Evolutionary conservation across 2,113 vertebrate species (phyloP).

Genomic region (Oenanthe oenanthe): DNA sequence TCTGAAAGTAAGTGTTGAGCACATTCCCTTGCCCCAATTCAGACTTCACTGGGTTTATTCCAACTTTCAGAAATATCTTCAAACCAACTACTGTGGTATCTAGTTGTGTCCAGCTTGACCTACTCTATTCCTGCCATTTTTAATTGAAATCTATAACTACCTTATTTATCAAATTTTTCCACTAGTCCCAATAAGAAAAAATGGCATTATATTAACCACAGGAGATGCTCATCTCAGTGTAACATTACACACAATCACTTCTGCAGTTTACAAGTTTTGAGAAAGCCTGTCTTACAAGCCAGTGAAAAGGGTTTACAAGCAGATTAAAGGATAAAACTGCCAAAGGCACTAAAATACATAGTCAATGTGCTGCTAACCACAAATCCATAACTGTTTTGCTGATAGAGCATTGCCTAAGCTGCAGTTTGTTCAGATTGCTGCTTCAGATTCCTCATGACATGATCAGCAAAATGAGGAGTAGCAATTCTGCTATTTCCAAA

Average conservation of each 20-base stretch:
- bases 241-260: neutral
- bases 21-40: neutral
- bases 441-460: neutral
- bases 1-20: neutral
- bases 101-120: neutral
- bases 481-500: neutral
- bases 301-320: conserved; percentile 17
- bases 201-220: neutral
- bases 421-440: neutral
- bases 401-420: conserved; percentile 34
- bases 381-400: conserved; percentile 53
- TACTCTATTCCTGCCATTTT: neutral
- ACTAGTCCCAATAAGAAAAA: neutral
- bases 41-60: neutral
- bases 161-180: neutral
- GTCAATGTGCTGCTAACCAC: conserved; percentile 1
- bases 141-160: neutral
- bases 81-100: neutral
- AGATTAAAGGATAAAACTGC: conserved; percentile 57
- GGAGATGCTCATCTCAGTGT: neutral
- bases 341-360: neutral
- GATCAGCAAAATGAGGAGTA: neutral
- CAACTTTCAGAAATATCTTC: neutral
- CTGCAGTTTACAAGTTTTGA: neutral
- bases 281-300: neutral